Percentiles rank a stretch among this genome's conserved stretches.
Evolutionary conservation across 2,888 invertebrate genomes (phyloP).

Genomic region (Sminthurides aquaticus): DNA sequence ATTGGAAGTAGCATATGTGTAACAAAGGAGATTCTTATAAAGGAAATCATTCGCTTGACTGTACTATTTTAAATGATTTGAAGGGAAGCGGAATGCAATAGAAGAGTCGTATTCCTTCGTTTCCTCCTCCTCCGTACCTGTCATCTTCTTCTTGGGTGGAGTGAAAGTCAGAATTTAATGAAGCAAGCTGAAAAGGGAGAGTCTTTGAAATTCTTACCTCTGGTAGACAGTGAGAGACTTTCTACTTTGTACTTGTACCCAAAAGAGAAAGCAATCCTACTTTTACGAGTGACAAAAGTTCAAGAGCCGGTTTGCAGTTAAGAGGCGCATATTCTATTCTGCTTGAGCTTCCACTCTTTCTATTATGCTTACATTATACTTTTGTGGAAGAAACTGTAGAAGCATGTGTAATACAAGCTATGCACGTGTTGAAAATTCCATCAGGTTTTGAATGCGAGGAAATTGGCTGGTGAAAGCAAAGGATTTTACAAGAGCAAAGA

Average conservation of each 20-base stretch:
- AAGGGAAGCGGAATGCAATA: background rate
- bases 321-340: background rate
- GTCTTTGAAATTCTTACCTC: background rate
- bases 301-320: no score
- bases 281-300: no score
- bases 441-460: background rate
- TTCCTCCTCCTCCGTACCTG: background rate
- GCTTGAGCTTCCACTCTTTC: background rate
- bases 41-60: background rate
- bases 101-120: background rate
- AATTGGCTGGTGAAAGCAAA: background rate
- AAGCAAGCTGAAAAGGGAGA: background rate
- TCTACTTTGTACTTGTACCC: background rate
- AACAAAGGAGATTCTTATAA: background rate
- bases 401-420: no score
- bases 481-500: background rate
- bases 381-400: no score
- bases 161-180: background rate
- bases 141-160: no score
- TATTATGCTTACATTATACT: background rate
- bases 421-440: no score
- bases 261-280: no score
- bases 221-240: no score
- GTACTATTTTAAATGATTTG: background rate
- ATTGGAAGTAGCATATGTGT: background rate